Evolutionary conservation across 2,888 invertebrate species (phyloP).

Genomic region (Ceraclea dissimilis): DNA sequence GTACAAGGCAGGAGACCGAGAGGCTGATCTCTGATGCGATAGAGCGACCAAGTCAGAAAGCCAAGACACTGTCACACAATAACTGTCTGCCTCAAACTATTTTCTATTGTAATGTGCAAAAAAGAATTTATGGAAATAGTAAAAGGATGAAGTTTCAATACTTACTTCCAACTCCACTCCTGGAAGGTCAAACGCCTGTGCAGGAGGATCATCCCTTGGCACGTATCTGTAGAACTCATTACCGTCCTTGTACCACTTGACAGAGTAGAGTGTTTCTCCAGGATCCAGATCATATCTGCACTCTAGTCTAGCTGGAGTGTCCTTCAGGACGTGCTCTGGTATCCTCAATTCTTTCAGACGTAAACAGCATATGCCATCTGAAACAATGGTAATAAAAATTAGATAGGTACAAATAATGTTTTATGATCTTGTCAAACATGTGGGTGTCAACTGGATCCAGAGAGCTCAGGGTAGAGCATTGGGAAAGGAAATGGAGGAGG

Average conservation of each 20-base stretch:
- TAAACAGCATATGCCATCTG: conserved; percentile 40
- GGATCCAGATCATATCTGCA: conserved; percentile 64
- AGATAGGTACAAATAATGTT: too few species aligned
- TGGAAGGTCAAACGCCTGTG: conserved; percentile 58
- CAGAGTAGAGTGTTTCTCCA: conserved; percentile 63
- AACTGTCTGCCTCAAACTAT: too few species aligned
- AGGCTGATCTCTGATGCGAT: too few species aligned
- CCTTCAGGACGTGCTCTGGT: conserved; percentile 61
- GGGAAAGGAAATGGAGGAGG: too few species aligned
- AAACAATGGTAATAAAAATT: conserved; percentile 27
- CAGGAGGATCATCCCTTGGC: conserved; percentile 63
- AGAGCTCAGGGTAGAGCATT: too few species aligned
- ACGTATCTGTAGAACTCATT: conserved; percentile 70
- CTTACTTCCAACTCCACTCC: conserved; percentile 69
- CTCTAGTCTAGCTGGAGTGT: conserved; percentile 57
- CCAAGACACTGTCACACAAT: too few species aligned
- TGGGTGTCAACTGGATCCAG: too few species aligned
- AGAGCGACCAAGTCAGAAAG: too few species aligned
- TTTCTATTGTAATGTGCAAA: too few species aligned
- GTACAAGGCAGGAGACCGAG: too few species aligned
- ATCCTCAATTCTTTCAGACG: conserved; percentile 61
- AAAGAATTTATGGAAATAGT: too few species aligned
- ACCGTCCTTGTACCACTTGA: conserved; percentile 74
- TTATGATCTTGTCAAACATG: background rate
- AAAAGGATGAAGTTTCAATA: too few species aligned